Conservation (phyloP, 1,140 invertebrate species). For the Ectropis grisescens region DNA sequence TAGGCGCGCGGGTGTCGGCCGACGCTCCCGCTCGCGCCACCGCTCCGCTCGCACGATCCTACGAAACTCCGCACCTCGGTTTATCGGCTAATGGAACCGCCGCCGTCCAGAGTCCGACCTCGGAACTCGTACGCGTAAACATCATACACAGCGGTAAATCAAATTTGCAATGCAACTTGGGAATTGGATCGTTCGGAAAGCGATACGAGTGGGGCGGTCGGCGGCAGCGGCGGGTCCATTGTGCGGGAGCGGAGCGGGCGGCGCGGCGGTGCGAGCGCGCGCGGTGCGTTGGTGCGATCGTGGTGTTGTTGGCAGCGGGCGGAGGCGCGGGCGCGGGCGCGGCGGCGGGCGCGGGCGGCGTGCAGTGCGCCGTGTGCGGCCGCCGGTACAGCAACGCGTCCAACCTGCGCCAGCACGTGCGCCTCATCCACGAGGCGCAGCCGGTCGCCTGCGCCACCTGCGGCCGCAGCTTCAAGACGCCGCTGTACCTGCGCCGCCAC, state of each 20-base stretch:
- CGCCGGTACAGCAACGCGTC: conserved; percentile 85
- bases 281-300: conserved; percentile 37
- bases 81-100: neutral
- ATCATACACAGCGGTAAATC: no score
- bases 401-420: conserved; percentile 84
- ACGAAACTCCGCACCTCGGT: no score
- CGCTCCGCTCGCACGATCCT: conserved; percentile 3
- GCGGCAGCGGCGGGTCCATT: conserved; percentile 1
- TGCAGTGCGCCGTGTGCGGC: conserved; percentile 79
- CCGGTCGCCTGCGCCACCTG: conserved; percentile 80
- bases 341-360: conserved; percentile 29
- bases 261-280: conserved; percentile 18
- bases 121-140: neutral
- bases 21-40: conserved; percentile 22
- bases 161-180: no score
- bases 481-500: conserved; percentile 82
- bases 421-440: conserved; percentile 84
- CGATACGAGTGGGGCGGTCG: no score
- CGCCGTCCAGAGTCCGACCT: neutral
- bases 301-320: conserved; percentile 59
- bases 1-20: conserved; percentile 59
- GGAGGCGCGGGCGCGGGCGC: no score
- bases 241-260: conserved; percentile 15
- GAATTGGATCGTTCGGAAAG: no score
- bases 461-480: conserved; percentile 83